A percentile compares a stretch with the other conserved stretches of the same genome.
Conservation (phyloP, 2,113 vertebrate species). For the Ailurus styani region DNA sequence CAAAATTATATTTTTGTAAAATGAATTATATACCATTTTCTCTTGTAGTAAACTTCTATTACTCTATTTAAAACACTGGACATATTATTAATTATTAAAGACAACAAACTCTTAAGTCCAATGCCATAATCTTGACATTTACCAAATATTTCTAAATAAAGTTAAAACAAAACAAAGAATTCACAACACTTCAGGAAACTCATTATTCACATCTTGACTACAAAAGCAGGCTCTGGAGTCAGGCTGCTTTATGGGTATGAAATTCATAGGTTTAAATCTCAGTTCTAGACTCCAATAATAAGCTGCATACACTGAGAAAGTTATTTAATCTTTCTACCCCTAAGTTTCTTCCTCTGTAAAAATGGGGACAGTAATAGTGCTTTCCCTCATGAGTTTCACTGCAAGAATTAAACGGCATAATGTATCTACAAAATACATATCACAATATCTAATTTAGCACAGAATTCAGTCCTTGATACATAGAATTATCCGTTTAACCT, state of each 20-base stretch:
- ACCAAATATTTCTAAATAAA: not conserved
- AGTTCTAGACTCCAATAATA: not conserved
- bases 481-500: not conserved
- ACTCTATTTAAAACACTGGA: not conserved
- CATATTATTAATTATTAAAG: not conserved
- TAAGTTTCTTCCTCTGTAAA: not conserved
- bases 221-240: not conserved
- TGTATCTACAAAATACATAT: not conserved
- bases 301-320: not conserved
- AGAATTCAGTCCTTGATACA: not conserved
- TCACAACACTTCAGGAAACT: not conserved
- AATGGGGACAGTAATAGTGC: not conserved
- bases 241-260: not conserved
- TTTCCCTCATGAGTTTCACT: not conserved
- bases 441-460: not conserved
- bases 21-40: not conserved
- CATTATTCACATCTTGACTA: not conserved
- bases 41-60: not conserved
- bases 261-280: not conserved
- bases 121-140: not conserved
- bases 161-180: constrained; percentile 2
- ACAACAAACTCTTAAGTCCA: not conserved
- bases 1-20: not conserved
- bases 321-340: not conserved
- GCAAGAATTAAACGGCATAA: not conserved